phyloP scores from a whole-genome alignment of 2,797 vertebrate genomes.

The Leuciscus waleckii region DNA sequence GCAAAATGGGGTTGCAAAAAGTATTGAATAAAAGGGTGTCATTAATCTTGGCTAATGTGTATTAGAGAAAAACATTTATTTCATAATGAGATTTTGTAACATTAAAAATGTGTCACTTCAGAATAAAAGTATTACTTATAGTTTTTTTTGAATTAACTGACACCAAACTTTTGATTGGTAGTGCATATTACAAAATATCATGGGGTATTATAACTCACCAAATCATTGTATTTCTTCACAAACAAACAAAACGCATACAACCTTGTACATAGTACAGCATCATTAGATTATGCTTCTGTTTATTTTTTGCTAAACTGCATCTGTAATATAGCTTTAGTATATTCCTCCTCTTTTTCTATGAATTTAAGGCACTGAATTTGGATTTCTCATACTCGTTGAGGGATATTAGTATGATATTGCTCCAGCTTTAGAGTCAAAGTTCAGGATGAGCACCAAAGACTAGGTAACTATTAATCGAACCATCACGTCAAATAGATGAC shows the following conservation, averaged over 20 bases:
- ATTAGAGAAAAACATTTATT: neutral
- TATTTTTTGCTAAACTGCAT: neutral
- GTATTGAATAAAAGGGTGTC: neutral
- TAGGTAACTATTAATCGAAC: conserved; percentile 25
- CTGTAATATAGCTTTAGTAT: neutral
- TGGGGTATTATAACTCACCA: neutral
- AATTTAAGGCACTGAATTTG: neutral
- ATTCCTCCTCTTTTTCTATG: neutral
- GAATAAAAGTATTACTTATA: neutral
- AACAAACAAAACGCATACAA: neutral
- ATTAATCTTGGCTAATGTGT: neutral
- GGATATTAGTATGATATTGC: neutral
- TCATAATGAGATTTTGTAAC: neutral
- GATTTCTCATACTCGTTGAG: neutral
- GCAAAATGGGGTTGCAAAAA: neutral
- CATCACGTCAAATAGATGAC: conserved; percentile 11
- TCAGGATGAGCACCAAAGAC: conserved; percentile 22
- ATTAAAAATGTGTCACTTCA: neutral
- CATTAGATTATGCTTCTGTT: neutral
- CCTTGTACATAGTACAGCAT: neutral
- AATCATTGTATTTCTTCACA: neutral
- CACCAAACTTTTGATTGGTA: neutral
- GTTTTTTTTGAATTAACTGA: neutral
- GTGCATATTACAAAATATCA: neutral
- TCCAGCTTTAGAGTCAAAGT: conserved; percentile 14